phyloP scores from a whole-genome alignment of 2,113 vertebrate genomes.

The Recurvirostra avosetta region DNA sequence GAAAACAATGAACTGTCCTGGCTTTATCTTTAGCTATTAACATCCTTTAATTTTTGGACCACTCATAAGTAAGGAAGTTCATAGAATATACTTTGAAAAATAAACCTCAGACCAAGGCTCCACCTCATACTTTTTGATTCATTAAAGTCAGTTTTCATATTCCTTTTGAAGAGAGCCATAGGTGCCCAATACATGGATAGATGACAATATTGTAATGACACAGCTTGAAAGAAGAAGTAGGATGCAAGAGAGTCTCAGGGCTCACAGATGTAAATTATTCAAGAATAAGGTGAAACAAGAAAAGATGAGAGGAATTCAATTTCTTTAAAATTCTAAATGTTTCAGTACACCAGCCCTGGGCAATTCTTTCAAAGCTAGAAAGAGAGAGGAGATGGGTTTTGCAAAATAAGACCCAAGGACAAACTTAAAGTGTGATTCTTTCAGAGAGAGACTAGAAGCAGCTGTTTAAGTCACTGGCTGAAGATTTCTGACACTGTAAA shows the following conservation, averaged over 20 bases:
- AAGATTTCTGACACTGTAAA: neutral
- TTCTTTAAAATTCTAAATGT: slow-evolving; percentile 34
- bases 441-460: neutral
- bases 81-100: neutral
- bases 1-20: neutral
- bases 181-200: neutral
- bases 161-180: slow-evolving; percentile 2
- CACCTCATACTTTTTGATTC: neutral
- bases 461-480: neutral
- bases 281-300: slow-evolving; percentile 44
- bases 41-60: neutral
- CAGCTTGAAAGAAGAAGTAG: slow-evolving; percentile 11
- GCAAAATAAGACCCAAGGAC: slow-evolving; percentile 1
- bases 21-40: neutral
- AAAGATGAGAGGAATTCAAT: slow-evolving; percentile 43
- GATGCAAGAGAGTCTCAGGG: neutral
- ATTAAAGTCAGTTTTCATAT: slow-evolving; percentile 1
- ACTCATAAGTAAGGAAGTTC: neutral
- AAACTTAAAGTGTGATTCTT: neutral
- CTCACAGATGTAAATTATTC: slow-evolving; percentile 52
- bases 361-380: slow-evolving; percentile 20
- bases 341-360: neutral
- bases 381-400: neutral
- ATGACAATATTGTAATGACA: slow-evolving; percentile 40
- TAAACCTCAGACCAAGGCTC: neutral